Conservation (phyloP, 2,113 vertebrate genomes). For the Osmerus eperlanus region DNA sequence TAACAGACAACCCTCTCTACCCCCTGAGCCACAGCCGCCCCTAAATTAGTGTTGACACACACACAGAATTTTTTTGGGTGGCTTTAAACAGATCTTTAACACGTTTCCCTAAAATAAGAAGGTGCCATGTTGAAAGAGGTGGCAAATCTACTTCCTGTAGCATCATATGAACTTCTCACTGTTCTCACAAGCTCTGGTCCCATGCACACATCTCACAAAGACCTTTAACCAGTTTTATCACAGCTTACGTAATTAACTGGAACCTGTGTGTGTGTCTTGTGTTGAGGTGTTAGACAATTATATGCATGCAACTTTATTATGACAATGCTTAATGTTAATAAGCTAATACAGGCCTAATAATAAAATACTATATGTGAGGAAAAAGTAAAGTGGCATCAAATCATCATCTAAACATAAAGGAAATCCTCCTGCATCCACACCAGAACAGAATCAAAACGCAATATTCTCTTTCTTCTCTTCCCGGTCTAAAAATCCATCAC, state of each 20-base stretch:
- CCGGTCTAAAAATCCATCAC: conserved; percentile 54
- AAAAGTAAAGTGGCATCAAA: too few relatives aligned
- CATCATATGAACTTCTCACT: neutral
- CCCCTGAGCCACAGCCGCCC: too few relatives aligned
- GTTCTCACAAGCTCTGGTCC: too few relatives aligned
- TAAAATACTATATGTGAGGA: too few relatives aligned
- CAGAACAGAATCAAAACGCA: neutral
- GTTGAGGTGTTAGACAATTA: conserved; percentile 22
- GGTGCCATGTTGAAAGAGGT: too few relatives aligned
- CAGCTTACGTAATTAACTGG: conserved; percentile 31
- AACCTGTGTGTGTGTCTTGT: conserved; percentile 33
- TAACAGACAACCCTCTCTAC: too few relatives aligned
- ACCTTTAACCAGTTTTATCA: conserved; percentile 26
- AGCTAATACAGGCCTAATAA: too few relatives aligned
- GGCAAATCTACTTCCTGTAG: neutral
- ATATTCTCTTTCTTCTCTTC: neutral
- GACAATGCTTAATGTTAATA: too few relatives aligned
- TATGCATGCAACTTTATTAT: too few relatives aligned
- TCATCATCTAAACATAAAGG: too few relatives aligned
- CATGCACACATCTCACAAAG: conserved; percentile 2
- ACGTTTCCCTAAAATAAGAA: too few relatives aligned
- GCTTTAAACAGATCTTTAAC: neutral
- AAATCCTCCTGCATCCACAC: neutral
- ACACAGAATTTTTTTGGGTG: conserved; percentile 13
- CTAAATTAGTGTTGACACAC: conserved; percentile 26